These are phyloP conservation scores for Phortica okadai DNA, from an alignment of 2,888 invertebrate genomes.

Conservation along the genomic window DNA sequence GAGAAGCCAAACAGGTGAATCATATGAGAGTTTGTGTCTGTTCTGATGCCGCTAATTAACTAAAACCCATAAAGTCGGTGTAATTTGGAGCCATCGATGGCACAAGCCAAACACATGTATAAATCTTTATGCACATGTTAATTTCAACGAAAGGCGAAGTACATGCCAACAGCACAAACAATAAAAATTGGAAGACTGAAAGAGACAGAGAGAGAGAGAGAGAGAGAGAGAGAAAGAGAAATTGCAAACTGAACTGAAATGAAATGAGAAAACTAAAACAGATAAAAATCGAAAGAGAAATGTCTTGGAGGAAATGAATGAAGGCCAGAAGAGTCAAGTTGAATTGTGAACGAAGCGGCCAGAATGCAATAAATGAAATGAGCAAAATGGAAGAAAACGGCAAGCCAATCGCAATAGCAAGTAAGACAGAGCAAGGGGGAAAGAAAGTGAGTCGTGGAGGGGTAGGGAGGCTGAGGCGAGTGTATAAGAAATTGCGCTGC, in stretches of 20 bases:
- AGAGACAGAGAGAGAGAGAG: not conserved
- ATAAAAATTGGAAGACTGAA: not conserved
- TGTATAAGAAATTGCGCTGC: not conserved
- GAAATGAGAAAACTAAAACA: not conserved
- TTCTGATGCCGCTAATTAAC: not conserved
- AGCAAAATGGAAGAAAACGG: not conserved
- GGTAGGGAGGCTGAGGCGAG: not conserved
- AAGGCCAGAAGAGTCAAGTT: too few species aligned
- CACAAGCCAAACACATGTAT: not conserved
- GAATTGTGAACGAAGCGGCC: not conserved
- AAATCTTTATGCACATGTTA: slow-evolving; percentile 2
- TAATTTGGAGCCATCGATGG: slow-evolving; percentile 2
- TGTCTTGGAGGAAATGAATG: too few species aligned
- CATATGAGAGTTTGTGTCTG: not conserved
- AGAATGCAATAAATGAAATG: slow-evolving; percentile 10
- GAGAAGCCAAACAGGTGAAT: too few species aligned
- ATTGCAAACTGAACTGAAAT: not conserved
- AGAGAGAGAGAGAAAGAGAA: not conserved
- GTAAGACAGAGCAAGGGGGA: not conserved
- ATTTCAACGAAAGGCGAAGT: slow-evolving; percentile 4
- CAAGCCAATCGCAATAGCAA: not conserved
- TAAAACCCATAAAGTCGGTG: not conserved
- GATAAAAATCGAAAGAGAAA: not conserved
- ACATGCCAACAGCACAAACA: not conserved
- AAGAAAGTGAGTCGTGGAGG: not conserved